Evolutionary conservation across 2,888 invertebrate species (phyloP).

Genomic region (Parochlus steinenii): DNA sequence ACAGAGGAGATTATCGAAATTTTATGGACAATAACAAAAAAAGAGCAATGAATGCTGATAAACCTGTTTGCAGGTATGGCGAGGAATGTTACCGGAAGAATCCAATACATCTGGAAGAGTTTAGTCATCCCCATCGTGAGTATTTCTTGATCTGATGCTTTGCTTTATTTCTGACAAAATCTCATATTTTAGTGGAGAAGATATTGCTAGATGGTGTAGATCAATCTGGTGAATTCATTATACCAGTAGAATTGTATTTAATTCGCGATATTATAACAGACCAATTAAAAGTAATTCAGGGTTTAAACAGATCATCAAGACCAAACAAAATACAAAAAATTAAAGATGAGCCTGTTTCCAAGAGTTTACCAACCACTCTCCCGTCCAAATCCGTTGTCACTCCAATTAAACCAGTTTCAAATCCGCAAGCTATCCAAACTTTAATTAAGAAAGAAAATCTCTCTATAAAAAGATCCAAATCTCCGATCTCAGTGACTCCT

Average conservation of each 20-base stretch:
- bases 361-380: not conserved
- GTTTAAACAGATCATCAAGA: constrained; percentile 14
- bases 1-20: too few relatives aligned
- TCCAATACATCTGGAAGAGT: constrained; percentile 69
- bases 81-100: constrained; percentile 68
- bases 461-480: constrained; percentile 8
- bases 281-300: constrained; percentile 38
- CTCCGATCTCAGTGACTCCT: not conserved
- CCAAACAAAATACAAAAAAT: constrained; percentile 25
- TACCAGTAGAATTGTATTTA: constrained; percentile 37
- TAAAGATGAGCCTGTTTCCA: constrained; percentile 1
- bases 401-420: too few relatives aligned
- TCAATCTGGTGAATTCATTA: constrained; percentile 30
- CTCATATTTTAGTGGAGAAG: constrained; percentile 40
- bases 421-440: too few relatives aligned
- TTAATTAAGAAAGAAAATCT: too few relatives aligned
- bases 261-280: constrained; percentile 38
- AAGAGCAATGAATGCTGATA: too few relatives aligned
- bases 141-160: constrained; percentile 7
- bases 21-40: too few relatives aligned
- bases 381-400: too few relatives aligned
- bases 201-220: constrained; percentile 36
- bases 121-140: constrained; percentile 64
- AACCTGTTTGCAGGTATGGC: constrained; percentile 53
- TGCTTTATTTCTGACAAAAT: constrained; percentile 5